Evolutionary conservation across 1,140 invertebrate species (phyloP).

Genomic region (Rhopalosiphum padi): DNA sequence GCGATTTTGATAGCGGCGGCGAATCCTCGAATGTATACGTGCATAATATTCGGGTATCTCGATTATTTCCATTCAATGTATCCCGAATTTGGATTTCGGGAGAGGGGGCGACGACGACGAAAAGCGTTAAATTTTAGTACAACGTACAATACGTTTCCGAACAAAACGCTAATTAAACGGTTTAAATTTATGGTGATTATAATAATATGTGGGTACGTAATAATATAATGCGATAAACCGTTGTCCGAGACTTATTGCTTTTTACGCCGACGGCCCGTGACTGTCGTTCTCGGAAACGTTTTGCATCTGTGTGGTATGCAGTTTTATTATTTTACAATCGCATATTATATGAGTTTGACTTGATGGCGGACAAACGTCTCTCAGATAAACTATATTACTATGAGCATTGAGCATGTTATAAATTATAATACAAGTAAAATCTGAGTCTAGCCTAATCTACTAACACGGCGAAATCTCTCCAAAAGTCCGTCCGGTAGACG

Average conservation of each 20-base stretch:
- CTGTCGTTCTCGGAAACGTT: slow-evolving; percentile 7
- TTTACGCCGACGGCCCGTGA: not conserved
- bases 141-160: not conserved
- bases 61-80: not conserved
- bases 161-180: slow-evolving; percentile 15
- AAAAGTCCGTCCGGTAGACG: not conserved
- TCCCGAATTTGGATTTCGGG: not conserved
- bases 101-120: not conserved
- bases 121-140: not conserved
- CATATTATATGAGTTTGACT: not conserved
- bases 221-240: not conserved
- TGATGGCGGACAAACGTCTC: not conserved
- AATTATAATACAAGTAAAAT: not conserved
- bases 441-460: not conserved
- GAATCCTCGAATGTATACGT: not conserved
- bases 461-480: not conserved
- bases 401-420: not conserved
- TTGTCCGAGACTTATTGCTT: slow-evolving; percentile 1
- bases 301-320: not conserved
- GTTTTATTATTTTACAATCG: slow-evolving; percentile 32
- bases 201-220: not conserved
- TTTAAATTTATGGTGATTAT: not conserved
- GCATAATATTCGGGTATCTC: not conserved
- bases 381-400: not conserved
- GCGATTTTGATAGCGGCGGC: too few relatives aligned